Evolutionary conservation across 2,113 vertebrate genomes (phyloP).

Genomic region (Cheilinus undulatus): DNA sequence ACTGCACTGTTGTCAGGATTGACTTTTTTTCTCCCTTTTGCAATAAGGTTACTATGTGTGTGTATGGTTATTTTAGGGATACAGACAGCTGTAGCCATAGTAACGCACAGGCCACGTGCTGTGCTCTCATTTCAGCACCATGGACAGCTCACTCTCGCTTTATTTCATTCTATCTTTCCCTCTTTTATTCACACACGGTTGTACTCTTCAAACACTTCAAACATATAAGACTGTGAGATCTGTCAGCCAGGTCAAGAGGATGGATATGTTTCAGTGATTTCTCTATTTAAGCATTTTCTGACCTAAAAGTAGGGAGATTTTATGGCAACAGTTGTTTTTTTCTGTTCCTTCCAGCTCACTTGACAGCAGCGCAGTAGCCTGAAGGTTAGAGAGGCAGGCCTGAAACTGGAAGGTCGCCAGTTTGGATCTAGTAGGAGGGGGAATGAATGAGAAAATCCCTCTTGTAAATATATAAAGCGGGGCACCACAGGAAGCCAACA

Average conservation of each 20-base stretch:
- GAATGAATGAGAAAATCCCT: conserved; percentile 51
- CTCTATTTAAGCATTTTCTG: not conserved
- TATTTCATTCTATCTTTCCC: not conserved
- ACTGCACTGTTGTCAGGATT: conserved; percentile 39
- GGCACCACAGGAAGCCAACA: conserved; percentile 13
- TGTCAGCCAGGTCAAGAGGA: conserved; percentile 23
- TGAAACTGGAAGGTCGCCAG: conserved; percentile 66
- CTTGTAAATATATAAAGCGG: conserved; percentile 33
- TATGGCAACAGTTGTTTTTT: conserved; percentile 27
- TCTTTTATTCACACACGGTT: conserved; percentile 1
- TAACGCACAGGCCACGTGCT: conserved; percentile 70
- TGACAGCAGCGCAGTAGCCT: conserved; percentile 33
- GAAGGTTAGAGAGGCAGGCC: conserved; percentile 45
- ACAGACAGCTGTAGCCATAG: conserved; percentile 79
- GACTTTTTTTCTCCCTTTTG: conserved; percentile 44
- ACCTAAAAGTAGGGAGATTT: not conserved
- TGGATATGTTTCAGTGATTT: not conserved
- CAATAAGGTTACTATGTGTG: conserved; percentile 65
- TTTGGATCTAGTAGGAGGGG: conserved; percentile 29
- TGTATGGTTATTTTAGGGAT: conserved; percentile 77
- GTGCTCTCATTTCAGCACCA: conserved; percentile 70
- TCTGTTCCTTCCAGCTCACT: conserved; percentile 17
- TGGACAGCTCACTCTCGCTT: conserved; percentile 50
- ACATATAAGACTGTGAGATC: not conserved
- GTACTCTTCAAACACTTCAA: not conserved